These are phyloP conservation scores for Sycophaga agraensis DNA, from an alignment of 1,140 invertebrate species.

Conservation along the genomic window DNA sequence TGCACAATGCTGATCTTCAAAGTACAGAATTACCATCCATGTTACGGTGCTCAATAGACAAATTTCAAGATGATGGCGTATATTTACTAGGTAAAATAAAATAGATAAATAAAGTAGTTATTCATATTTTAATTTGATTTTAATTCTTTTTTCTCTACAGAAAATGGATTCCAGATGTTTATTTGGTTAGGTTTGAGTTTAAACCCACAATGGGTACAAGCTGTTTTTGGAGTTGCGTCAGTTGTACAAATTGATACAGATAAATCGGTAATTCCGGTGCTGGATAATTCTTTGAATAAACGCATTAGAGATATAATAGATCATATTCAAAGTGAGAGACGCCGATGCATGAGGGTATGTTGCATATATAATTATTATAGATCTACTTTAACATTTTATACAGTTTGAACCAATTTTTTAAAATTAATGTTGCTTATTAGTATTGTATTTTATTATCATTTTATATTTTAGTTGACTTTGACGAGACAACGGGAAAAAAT, in stretches of 20 bases:
- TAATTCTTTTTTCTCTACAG: constrained; percentile 53
- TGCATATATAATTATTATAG: background rate
- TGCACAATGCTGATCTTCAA: constrained; percentile 64
- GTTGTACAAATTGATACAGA: constrained; percentile 84
- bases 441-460: background rate
- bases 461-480: constrained; percentile 76
- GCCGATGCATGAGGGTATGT: constrained; percentile 84
- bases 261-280: constrained; percentile 70
- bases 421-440: background rate
- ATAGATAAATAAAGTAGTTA: constrained; percentile 2
- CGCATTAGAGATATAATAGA: constrained; percentile 73
- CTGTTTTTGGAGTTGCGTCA: constrained; percentile 84
- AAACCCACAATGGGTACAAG: constrained; percentile 72
- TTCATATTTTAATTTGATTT: background rate
- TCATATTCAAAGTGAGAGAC: constrained; percentile 68
- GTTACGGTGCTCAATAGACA: constrained; percentile 83
- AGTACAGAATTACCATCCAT: constrained; percentile 62
- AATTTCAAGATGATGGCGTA: constrained; percentile 83
- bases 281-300: constrained; percentile 77
- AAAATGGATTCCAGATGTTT: constrained; percentile 96
- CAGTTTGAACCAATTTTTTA: background rate
- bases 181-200: constrained; percentile 87
- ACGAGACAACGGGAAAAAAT: constrained; percentile 92
- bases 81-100: constrained; percentile 74
- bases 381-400: too few relatives aligned